A percentile compares a stretch with the other conserved stretches of the same genome.
phyloP scores from a whole-genome alignment of 2,888 invertebrate species.

The Cheilosia variabilis region DNA sequence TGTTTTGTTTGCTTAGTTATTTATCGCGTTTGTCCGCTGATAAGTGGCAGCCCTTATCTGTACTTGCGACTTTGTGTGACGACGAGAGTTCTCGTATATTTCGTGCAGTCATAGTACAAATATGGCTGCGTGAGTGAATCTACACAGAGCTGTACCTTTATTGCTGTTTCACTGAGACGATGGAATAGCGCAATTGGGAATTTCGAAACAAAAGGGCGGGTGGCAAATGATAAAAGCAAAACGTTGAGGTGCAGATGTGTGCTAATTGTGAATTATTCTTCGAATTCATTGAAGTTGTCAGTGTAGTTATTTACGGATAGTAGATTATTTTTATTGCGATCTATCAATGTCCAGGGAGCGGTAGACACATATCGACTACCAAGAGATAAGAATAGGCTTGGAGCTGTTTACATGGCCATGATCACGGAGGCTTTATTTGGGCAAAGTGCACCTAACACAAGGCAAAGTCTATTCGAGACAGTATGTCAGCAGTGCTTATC shows the following conservation, averaged over 20 bases:
- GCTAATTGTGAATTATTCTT: neutral
- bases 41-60: slow-evolving; percentile 19
- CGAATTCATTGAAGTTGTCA: neutral
- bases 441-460: slow-evolving; percentile 10
- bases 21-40: slow-evolving; percentile 38
- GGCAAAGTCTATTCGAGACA: slow-evolving; percentile 25
- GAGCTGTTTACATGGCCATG: slow-evolving; percentile 5
- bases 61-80: slow-evolving; percentile 4
- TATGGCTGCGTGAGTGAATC: slow-evolving; percentile 17
- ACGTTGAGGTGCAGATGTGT: neutral
- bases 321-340: slow-evolving; percentile 20
- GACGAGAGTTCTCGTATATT: slow-evolving; percentile 7
- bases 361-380: neutral
- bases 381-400: slow-evolving; percentile 25
- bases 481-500: slow-evolving; percentile 6
- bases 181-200: slow-evolving; percentile 25
- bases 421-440: slow-evolving; percentile 28
- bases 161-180: neutral
- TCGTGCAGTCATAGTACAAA: slow-evolving; percentile 49
- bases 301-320: neutral
- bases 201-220: slow-evolving; percentile 42
- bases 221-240: neutral
- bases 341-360: slow-evolving; percentile 27
- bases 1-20: slow-evolving; percentile 33
- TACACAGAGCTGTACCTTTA: slow-evolving; percentile 28